Evolutionary conservation across 2,888 invertebrate species (phyloP).

Genomic region (Parnassius orleans): DNA sequence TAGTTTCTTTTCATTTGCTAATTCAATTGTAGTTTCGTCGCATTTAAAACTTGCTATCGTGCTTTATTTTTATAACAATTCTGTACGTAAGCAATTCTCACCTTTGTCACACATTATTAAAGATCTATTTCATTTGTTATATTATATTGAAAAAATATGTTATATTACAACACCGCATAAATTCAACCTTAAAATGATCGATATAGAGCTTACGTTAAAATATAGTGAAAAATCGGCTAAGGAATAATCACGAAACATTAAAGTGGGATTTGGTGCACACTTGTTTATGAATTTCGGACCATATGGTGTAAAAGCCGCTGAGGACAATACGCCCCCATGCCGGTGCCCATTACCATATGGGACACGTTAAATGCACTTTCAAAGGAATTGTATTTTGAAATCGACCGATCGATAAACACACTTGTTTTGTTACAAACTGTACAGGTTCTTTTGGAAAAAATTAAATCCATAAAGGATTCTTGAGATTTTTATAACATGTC

Average conservation of each 20-base stretch:
- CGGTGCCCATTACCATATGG: conserved; percentile 71
- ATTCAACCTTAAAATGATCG: conserved; percentile 34
- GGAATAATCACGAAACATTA: conserved; percentile 58
- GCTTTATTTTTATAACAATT: conserved; percentile 44
- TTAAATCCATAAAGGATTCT: no score
- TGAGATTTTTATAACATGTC: no score
- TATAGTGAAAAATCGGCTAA: conserved; percentile 31
- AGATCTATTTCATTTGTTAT: conserved; percentile 34
- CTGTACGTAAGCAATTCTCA: conserved; percentile 33
- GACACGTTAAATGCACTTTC: conserved; percentile 74
- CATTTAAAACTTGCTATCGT: conserved; percentile 53
- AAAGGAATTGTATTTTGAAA: conserved; percentile 65
- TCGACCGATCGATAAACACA: conserved; percentile 12
- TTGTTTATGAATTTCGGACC: conserved; percentile 76
- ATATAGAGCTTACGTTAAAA: conserved; percentile 38
- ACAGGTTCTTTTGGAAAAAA: no score
- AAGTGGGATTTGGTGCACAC: conserved; percentile 68
- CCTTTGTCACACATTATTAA: conserved; percentile 29
- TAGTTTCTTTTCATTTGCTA: conserved; percentile 43
- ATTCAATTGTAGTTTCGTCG: conserved; percentile 56
- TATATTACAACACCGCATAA: neutral
- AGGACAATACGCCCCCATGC: conserved; percentile 74
- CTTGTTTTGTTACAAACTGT: no score
- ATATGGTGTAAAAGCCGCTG: conserved; percentile 78
- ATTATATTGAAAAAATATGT: conserved; percentile 7